A percentile compares a stretch with the other conserved stretches of the same genome.
These are phyloP conservation scores for Eleginops maclovinus DNA, from an alignment of 2,113 vertebrate genomes.

Conservation along the genomic window DNA sequence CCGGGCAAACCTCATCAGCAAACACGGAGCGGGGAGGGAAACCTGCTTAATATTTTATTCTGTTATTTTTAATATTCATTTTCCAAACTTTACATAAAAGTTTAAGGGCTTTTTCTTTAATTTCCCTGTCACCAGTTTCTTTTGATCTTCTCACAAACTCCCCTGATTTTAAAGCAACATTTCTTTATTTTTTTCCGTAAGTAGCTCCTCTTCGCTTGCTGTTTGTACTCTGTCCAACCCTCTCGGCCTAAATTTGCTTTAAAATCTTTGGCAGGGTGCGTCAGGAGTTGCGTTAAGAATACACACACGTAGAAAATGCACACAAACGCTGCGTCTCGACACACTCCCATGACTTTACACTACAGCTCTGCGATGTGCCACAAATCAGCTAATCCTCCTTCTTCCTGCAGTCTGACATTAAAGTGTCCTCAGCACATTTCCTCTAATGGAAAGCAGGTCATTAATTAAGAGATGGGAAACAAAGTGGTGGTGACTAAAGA, in stretches of 20 bases:
- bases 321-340: constrained; percentile 1
- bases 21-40: not conserved
- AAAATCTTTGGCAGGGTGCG: constrained; percentile 51
- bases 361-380: constrained; percentile 2
- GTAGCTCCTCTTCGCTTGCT: constrained; percentile 39
- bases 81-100: constrained; percentile 21
- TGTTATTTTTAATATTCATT: constrained; percentile 51
- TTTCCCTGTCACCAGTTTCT: constrained; percentile 15
- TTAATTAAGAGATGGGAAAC: constrained; percentile 33
- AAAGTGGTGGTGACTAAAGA: constrained; percentile 32
- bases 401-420: constrained; percentile 41
- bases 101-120: constrained; percentile 31
- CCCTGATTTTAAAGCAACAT: constrained; percentile 15
- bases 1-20: constrained; percentile 38
- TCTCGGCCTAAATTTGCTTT: constrained; percentile 54
- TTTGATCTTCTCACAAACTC: not conserved
- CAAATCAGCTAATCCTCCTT: constrained; percentile 58
- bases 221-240: constrained; percentile 53
- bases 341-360: constrained; percentile 46
- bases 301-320: constrained; percentile 16
- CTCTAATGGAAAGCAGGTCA: constrained; percentile 53
- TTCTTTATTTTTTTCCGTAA: constrained; percentile 7
- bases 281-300: constrained; percentile 46
- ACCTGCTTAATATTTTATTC: constrained; percentile 58
- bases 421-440: constrained; percentile 58